Base-by-base conservation (phyloP, 2,888 invertebrate species). In the Erebia epiphron region DNA sequence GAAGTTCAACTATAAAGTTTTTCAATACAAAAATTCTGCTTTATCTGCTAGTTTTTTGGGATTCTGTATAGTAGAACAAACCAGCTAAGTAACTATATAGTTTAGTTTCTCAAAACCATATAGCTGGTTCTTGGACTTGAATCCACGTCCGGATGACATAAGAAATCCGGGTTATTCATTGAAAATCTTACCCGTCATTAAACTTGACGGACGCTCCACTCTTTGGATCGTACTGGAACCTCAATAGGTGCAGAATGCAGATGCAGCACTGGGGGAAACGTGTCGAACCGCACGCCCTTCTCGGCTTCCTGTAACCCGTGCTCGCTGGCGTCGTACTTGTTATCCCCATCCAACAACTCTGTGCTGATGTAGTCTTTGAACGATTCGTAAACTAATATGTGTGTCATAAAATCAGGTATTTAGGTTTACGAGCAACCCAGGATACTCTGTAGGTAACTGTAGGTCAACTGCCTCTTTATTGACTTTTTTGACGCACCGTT, bases 151-250 rank as follows among this genome's bases (percentile, higher is more conserved):
- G 26, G 26, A 3, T 26, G 26, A 26, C 26, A 3, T 26, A 26
- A 26, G 26, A 26, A 26, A 26, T 26, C 4, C 2, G 26, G 26
- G 26, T 26, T 26, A 26, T 26, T 26, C 26, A 26, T 26, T 26
- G 26, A 26, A 4, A 26, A 26, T 26, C 26, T 26, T 26, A 95
- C 94, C 95, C 95, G 87, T 97, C 97, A 81, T 97, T 99, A 82
- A 98, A 98, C 94, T 99, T 99, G 76, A 99, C 97, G 56, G 99
- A 99, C 77, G 98, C 97, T 87, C 99, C 99, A n/a, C 98, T 98
- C 77, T 98, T 95, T 0, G 99, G 98, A 90, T 99, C 99, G 86
- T 99, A 99, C 87, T 99, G 99, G 92, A 99, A 99, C 80, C 99
- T 94, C 98, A 99, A 98, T 76, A 99, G 95, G 91, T 99, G 99